phyloP scores from a whole-genome alignment of 2,888 invertebrate species.

The Acrocera orbiculus region DNA sequence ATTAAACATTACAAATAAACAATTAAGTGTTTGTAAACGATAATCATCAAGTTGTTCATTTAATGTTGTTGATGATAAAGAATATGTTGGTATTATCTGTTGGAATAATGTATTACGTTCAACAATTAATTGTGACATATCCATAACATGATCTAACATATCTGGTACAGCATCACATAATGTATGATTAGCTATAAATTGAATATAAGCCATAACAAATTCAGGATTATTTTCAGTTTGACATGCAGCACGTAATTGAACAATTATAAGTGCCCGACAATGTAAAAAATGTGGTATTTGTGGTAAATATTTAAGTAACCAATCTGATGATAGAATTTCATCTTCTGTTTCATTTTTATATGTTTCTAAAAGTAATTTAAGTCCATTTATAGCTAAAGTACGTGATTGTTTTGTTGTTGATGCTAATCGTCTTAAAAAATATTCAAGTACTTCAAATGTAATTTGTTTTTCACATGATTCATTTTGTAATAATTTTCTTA shows the following conservation, averaged over 20 bases:
- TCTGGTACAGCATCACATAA: slow-evolving; percentile 45
- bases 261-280: slow-evolving; percentile 49
- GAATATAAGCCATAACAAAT: slow-evolving; percentile 57
- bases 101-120: slow-evolving; percentile 76
- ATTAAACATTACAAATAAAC: slow-evolving; percentile 53
- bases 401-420: slow-evolving; percentile 65
- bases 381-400: slow-evolving; percentile 49
- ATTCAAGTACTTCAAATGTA: slow-evolving; percentile 74
- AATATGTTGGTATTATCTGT: slow-evolving; percentile 44
- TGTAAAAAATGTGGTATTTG: slow-evolving; percentile 61
- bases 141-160: slow-evolving; percentile 51
- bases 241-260: slow-evolving; percentile 66
- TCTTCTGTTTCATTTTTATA: slow-evolving; percentile 23
- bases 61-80: slow-evolving; percentile 12
- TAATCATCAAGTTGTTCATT: slow-evolving; percentile 21
- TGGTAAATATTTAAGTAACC: slow-evolving; percentile 48
- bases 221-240: slow-evolving; percentile 78
- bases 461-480: slow-evolving; percentile 37
- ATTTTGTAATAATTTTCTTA: slow-evolving; percentile 36
- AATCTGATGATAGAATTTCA: slow-evolving; percentile 26
- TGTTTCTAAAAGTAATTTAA: slow-evolving; percentile 46
- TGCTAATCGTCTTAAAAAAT: slow-evolving; percentile 69
- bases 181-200: slow-evolving; percentile 64
- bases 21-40: slow-evolving; percentile 44
- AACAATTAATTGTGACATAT: slow-evolving; percentile 79